Conservation (phyloP, 2,797 vertebrate genomes). For the Schizothorax lantsangensis region DNA sequence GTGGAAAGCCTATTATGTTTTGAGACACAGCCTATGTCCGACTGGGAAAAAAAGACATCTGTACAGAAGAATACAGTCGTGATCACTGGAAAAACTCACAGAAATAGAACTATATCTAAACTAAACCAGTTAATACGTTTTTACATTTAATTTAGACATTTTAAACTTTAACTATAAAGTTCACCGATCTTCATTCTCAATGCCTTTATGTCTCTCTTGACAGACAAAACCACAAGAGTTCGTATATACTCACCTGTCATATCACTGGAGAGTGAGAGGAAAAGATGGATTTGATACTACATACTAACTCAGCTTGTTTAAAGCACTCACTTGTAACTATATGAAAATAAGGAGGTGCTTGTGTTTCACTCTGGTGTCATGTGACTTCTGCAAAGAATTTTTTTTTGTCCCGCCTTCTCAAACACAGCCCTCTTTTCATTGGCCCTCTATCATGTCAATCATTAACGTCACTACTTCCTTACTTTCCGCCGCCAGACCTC, state of each 20-base stretch:
- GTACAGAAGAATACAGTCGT: not conserved
- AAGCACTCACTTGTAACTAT: slow-evolving; percentile 44
- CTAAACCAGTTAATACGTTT: no score
- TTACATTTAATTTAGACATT: not conserved
- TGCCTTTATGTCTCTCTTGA: not conserved
- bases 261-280: slow-evolving; percentile 42
- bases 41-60: not conserved
- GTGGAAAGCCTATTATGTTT: not conserved
- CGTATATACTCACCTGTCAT: slow-evolving; percentile 54
- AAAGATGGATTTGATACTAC: slow-evolving; percentile 32
- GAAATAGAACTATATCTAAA: not conserved
- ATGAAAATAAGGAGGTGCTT: slow-evolving; percentile 62
- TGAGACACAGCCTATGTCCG: not conserved
- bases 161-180: slow-evolving; percentile 5
- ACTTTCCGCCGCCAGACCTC: not conserved
- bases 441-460: slow-evolving; percentile 7
- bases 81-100: not conserved
- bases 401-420: slow-evolving; percentile 54
- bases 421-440: slow-evolving; percentile 13
- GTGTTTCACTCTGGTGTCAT: slow-evolving; percentile 54
- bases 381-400: slow-evolving; percentile 47
- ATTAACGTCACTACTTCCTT: slow-evolving; percentile 7
- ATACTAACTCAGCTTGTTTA: slow-evolving; percentile 26
- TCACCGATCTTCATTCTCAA: not conserved
- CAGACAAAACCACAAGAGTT: not conserved